A percentile compares a stretch with the other conserved stretches of the same genome.
phyloP scores from a whole-genome alignment of 1,140 invertebrate species.

The Philaenus spumarius region DNA sequence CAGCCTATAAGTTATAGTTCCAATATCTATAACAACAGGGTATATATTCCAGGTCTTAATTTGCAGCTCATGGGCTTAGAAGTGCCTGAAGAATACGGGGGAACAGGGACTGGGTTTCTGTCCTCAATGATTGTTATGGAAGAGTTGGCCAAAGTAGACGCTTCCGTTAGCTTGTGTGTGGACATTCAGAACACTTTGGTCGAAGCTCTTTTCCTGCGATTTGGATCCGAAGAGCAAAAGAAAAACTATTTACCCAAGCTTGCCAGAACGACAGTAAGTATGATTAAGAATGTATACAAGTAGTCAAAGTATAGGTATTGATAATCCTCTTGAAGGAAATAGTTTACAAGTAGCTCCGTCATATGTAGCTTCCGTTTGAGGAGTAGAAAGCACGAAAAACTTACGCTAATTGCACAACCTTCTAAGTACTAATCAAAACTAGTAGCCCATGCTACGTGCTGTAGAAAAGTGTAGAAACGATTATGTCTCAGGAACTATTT shows the following conservation, averaged over 20 bases:
- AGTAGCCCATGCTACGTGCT: too few relatives aligned
- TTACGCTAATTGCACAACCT: too few relatives aligned
- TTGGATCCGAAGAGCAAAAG: slow-evolving; percentile 76
- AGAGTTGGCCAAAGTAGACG: slow-evolving; percentile 90
- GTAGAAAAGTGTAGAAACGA: too few relatives aligned
- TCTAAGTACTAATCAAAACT: background rate
- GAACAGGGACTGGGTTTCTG: slow-evolving; percentile 81
- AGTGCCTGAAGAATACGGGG: slow-evolving; percentile 78
- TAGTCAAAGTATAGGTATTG: too few relatives aligned
- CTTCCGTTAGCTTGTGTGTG: slow-evolving; percentile 74
- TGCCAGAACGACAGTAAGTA: slow-evolving; percentile 61
- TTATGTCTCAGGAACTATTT: too few relatives aligned
- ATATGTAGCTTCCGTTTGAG: too few relatives aligned
- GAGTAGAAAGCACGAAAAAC: too few relatives aligned
- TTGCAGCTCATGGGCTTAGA: slow-evolving; percentile 81
- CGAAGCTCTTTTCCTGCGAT: slow-evolving; percentile 77
- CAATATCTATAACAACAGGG: too few relatives aligned
- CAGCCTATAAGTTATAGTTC: too few relatives aligned
- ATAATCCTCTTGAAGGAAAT: too few relatives aligned
- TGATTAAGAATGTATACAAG: too few relatives aligned
- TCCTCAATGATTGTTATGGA: slow-evolving; percentile 83
- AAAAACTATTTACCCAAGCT: slow-evolving; percentile 80
- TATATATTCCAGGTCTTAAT: background rate
- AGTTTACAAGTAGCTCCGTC: too few relatives aligned
- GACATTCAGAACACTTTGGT: slow-evolving; percentile 95